Percentiles rank a stretch among this genome's conserved stretches.
These are phyloP conservation scores for Naso thynnoides DNA, from an alignment of 2,797 vertebrate genomes.

Conservation along the genomic window DNA sequence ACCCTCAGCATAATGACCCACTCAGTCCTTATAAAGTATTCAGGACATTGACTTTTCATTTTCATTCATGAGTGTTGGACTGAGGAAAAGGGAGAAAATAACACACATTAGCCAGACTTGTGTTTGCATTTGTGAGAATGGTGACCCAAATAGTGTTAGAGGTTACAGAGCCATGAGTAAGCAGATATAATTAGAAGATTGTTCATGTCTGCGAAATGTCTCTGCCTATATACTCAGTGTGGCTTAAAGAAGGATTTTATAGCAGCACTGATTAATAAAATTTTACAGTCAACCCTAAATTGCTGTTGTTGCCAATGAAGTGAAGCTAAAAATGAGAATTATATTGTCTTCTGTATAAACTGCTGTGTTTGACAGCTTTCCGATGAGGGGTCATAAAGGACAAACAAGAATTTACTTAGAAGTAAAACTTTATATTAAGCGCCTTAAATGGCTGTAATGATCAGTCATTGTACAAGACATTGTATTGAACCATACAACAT, in stretches of 20 bases:
- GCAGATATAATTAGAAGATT: constrained; percentile 44
- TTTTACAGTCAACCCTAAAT: constrained; percentile 71
- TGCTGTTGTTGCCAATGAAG: constrained; percentile 57
- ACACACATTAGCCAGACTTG: constrained; percentile 58
- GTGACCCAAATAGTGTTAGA: constrained; percentile 65
- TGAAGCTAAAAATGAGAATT: constrained; percentile 56
- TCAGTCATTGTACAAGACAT: not conserved
- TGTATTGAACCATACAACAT: not conserved
- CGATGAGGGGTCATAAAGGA: constrained; percentile 40
- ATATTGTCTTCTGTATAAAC: constrained; percentile 59
- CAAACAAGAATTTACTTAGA: constrained; percentile 4
- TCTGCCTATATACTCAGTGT: constrained; percentile 40
- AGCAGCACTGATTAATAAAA: constrained; percentile 67
- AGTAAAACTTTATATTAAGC: not conserved
- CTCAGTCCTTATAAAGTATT: constrained; percentile 69
- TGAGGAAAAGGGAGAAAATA: constrained; percentile 54
- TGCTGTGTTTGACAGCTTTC: constrained; percentile 49
- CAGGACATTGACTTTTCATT: constrained; percentile 72
- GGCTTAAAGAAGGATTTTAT: constrained; percentile 54
- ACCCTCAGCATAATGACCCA: constrained; percentile 68
- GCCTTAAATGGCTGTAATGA: not conserved
- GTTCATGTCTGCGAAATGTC: constrained; percentile 46
- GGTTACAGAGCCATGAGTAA: constrained; percentile 51
- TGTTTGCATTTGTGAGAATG: constrained; percentile 65
- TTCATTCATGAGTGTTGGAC: constrained; percentile 59